Evolutionary conservation across 2,797 vertebrate genomes (phyloP).

Genomic region (Octomys mimax): DNA sequence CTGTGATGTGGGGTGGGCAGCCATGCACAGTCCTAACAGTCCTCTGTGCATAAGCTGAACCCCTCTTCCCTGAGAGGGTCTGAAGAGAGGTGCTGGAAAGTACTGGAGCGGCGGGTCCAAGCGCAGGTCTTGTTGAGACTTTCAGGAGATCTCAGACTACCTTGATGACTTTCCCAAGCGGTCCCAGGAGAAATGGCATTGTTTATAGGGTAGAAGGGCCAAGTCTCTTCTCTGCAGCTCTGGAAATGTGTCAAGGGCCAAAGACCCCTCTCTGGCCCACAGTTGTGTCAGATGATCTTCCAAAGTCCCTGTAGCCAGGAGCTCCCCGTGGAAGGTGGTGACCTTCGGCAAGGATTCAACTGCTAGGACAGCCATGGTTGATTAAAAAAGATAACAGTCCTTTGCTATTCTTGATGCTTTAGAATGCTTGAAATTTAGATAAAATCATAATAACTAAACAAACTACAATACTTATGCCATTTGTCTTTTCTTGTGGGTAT

Average conservation of each 20-base stretch:
- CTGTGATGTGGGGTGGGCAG: background rate
- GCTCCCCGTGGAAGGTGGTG: background rate
- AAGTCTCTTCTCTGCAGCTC: background rate
- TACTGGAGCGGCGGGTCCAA: background rate
- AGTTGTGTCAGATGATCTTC: background rate
- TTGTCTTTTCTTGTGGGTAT: too few relatives aligned
- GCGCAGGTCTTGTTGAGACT: background rate
- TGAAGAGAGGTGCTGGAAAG: background rate
- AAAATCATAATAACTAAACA: too few relatives aligned
- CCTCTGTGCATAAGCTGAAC: background rate
- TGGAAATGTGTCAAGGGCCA: background rate
- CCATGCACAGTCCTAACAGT: background rate
- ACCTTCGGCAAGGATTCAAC: too few relatives aligned
- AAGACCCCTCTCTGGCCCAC: background rate
- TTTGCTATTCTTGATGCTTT: too few relatives aligned
- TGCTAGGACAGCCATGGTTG: too few relatives aligned
- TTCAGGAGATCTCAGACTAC: background rate
- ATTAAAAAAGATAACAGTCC: too few relatives aligned
- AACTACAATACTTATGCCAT: too few relatives aligned
- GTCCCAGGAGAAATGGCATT: background rate
- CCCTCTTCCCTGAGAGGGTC: background rate
- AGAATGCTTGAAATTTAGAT: too few relatives aligned
- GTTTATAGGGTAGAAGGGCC: background rate
- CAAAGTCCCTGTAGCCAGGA: background rate
- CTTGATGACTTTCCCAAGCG: too few relatives aligned